These are phyloP conservation scores for Prunella himalayana DNA, from an alignment of 2,113 vertebrate genomes.

Conservation along the genomic window DNA sequence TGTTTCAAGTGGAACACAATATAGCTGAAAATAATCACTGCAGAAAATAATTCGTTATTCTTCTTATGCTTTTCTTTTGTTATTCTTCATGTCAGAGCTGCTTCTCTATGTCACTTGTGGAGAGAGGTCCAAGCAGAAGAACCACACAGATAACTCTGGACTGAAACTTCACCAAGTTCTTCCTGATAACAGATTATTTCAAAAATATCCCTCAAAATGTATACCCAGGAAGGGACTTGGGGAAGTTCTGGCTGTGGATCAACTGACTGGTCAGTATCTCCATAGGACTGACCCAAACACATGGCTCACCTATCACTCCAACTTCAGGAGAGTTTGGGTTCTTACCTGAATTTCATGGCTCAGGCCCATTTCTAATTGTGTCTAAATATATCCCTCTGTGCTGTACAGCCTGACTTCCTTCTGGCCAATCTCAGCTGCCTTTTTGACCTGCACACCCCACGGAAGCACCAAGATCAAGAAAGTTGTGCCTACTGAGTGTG, in stretches of 20 bases:
- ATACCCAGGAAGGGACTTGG: not conserved
- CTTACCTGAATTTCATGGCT: not conserved
- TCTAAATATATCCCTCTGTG: not conserved
- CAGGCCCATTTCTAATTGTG: not conserved
- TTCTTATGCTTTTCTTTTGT: not conserved
- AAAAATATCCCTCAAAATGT: not conserved
- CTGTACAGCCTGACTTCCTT: not conserved
- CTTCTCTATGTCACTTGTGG: not conserved
- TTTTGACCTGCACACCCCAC: slow-evolving; percentile 22
- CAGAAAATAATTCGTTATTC: not conserved
- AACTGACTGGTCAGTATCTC: not conserved
- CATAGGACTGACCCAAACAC: rapidly evolving
- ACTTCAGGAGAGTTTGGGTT: not conserved
- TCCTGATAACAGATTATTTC: not conserved
- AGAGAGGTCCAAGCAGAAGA: not conserved
- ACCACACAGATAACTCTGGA: not conserved
- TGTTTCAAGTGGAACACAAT: not conserved
- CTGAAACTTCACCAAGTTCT: not conserved
- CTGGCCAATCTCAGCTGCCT: slow-evolving; percentile 5
- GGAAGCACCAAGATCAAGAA: slow-evolving; percentile 52
- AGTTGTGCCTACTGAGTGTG: slow-evolving; percentile 4
- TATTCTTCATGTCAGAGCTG: not conserved
- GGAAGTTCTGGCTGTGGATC: not conserved
- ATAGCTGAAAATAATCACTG: not conserved
- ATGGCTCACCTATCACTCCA: not conserved